These are phyloP conservation scores for Cepphus grylle DNA, from an alignment of 2,113 vertebrate genomes.

Conservation along the genomic window DNA sequence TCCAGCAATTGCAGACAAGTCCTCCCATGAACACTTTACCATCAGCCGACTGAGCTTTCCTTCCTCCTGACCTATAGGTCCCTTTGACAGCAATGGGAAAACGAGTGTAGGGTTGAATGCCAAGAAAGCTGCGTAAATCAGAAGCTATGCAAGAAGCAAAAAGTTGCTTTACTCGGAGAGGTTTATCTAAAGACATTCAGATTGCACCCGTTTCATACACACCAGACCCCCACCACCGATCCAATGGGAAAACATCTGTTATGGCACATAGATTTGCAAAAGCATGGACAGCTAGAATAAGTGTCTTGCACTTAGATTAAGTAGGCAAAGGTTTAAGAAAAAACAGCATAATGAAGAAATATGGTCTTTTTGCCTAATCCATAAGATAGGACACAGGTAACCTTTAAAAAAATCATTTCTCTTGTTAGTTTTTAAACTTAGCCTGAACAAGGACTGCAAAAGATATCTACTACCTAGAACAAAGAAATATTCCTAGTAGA, in stretches of 20 bases:
- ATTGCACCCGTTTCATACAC: rapidly evolving
- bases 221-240: not conserved
- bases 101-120: not conserved
- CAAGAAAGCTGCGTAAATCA: not conserved
- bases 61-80: not conserved
- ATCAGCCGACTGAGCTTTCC: not conserved
- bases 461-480: not conserved
- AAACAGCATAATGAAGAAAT: not conserved
- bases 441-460: not conserved
- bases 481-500: not conserved
- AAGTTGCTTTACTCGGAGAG: not conserved
- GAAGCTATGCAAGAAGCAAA: not conserved
- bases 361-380: not conserved
- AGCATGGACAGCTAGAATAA: not conserved
- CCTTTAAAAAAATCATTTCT: not conserved
- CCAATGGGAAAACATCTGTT: not conserved
- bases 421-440: not conserved
- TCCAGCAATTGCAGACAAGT: not conserved
- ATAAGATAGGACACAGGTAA: not conserved
- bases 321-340: not conserved
- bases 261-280: not conserved
- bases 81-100: not conserved
- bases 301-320: not conserved
- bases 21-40: not conserved
- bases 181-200: not conserved